These are phyloP conservation scores for Vespertilio murinus DNA, from an alignment of 2,797 vertebrate genomes.

Conservation along the genomic window DNA sequence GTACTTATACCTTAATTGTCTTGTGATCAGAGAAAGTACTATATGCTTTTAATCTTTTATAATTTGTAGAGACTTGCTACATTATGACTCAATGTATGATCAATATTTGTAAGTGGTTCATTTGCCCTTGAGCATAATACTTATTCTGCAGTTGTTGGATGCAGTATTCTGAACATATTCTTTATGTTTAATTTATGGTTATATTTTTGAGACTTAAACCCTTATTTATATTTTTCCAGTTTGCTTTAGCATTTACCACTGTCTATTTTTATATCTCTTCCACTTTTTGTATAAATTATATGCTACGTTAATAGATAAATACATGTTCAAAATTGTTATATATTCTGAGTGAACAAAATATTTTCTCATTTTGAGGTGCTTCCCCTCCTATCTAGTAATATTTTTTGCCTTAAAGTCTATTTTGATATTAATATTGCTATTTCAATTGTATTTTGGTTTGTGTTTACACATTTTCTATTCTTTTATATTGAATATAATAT, in stretches of 20 bases:
- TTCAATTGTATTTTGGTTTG: not conserved
- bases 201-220: not conserved
- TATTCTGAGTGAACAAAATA: not conserved
- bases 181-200: not conserved
- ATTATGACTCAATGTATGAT: slow-evolving; percentile 10
- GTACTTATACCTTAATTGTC: not conserved
- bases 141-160: not conserved
- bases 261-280: not conserved
- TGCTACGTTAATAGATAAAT: not conserved
- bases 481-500: not conserved
- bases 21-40: not conserved
- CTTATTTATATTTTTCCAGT: not conserved
- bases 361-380: not conserved
- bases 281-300: not conserved
- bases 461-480: not conserved
- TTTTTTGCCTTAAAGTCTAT: not conserved
- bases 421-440: not conserved
- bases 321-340: not conserved
- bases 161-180: not conserved
- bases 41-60: not conserved
- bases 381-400: not conserved
- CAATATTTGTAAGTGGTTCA: not conserved
- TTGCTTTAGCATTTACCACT: not conserved
- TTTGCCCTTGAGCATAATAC: not conserved
- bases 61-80: not conserved